Conservation (phyloP, 2,888 invertebrate species). For the Papilio elwesi region DNA sequence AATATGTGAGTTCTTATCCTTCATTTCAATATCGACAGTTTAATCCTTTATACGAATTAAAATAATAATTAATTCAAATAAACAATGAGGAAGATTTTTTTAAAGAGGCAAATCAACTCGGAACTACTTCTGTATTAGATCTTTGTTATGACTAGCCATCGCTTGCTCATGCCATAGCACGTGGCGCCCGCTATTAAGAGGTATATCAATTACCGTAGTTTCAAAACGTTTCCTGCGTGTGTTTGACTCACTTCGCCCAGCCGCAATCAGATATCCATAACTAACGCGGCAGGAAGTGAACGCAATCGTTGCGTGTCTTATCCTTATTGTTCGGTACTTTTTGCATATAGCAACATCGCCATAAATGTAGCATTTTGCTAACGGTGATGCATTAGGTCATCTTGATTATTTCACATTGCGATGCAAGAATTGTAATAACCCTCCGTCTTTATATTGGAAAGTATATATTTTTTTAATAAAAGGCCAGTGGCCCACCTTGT, state of each 20-base stretch:
- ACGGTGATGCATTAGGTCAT: constrained; percentile 28
- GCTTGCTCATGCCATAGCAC: constrained; percentile 42
- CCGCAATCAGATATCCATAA: constrained; percentile 59
- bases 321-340: constrained; percentile 38
- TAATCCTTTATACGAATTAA: too few species aligned
- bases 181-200: constrained; percentile 52
- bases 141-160: constrained; percentile 4
- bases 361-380: constrained; percentile 9
- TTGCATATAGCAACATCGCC: constrained; percentile 35
- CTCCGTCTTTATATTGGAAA: too few species aligned
- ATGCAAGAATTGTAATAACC: neutral
- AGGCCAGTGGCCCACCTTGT: too few species aligned
- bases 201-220: constrained; percentile 55
- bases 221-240: constrained; percentile 57
- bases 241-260: constrained; percentile 51
- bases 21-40: constrained; percentile 15
- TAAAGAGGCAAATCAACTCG: neutral
- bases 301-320: constrained; percentile 37
- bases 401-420: neutral
- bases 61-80: neutral
- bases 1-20: constrained; percentile 41
- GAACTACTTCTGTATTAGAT: neutral
- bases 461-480: too few species aligned
- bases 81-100: neutral
- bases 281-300: constrained; percentile 55